Conservation (phyloP, 1,140 invertebrate species). For the Drosophila navojoa region DNA sequence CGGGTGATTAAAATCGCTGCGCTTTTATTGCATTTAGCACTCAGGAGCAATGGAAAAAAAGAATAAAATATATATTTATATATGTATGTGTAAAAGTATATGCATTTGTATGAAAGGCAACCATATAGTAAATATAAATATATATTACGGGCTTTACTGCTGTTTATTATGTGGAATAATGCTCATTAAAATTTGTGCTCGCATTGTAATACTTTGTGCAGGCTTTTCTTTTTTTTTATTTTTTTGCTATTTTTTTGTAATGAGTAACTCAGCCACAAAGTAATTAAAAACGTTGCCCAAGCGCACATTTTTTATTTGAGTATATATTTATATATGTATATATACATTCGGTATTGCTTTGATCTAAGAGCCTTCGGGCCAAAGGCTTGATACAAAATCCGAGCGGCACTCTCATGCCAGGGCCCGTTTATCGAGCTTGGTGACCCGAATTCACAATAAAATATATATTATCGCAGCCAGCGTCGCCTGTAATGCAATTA, state of each 20-base stretch:
- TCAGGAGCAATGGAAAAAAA: constrained; percentile 39
- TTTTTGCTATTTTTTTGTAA: constrained; percentile 47
- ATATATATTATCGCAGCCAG: constrained; percentile 48
- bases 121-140: constrained; percentile 36
- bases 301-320: constrained; percentile 45
- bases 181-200: constrained; percentile 72
- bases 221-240: constrained; percentile 37
- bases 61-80: constrained; percentile 11
- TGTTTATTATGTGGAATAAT: constrained; percentile 75
- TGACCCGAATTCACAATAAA: constrained; percentile 42
- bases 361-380: constrained; percentile 6
- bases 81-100: not conserved
- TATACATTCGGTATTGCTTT: constrained; percentile 22
- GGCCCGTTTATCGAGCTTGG: constrained; percentile 24
- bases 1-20: constrained; percentile 69
- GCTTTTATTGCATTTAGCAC: constrained; percentile 72
- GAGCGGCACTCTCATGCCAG: constrained; percentile 9
- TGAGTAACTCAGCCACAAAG: constrained; percentile 48
- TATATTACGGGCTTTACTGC: constrained; percentile 51
- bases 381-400: constrained; percentile 31
- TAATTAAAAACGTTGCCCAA: constrained; percentile 73
- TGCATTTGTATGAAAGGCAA: constrained; percentile 17
- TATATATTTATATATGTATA: constrained; percentile 40
- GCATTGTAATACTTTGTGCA: constrained; percentile 61
- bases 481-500: constrained; percentile 64